Evolutionary conservation across 1,140 invertebrate species (phyloP).

Genomic region (Panagrolaimus sp.): DNA sequence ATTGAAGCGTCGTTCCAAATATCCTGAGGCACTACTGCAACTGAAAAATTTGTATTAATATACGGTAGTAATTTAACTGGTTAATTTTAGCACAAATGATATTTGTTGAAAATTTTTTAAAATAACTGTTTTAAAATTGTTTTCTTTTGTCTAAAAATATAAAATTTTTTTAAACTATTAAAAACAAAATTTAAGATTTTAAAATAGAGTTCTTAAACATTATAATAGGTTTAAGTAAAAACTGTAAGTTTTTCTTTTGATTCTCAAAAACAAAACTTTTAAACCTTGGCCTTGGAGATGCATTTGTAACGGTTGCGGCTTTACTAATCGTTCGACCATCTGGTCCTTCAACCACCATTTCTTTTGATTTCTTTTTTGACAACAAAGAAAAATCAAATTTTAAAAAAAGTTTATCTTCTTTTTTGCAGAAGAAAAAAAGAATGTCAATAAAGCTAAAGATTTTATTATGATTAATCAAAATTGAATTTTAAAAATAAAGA

Average conservation of each 20-base stretch:
- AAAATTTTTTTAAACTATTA: no score
- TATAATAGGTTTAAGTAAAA: no score
- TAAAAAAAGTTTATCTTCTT: background rate
- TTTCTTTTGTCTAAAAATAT: no score
- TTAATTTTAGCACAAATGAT: no score
- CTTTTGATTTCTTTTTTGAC: background rate
- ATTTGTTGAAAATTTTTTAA: no score
- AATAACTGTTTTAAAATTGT: no score
- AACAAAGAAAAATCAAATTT: background rate
- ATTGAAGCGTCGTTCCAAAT: slow-evolving; percentile 26
- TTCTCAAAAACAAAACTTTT: background rate
- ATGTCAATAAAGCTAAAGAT: no score
- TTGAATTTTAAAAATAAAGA: background rate
- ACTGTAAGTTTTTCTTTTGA: background rate
- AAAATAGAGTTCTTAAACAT: no score
- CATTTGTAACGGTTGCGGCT: slow-evolving; percentile 17
- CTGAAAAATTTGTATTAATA: slow-evolving; percentile 7
- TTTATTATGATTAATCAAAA: background rate
- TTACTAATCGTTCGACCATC: slow-evolving; percentile 17
- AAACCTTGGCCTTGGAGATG: slow-evolving; percentile 22
- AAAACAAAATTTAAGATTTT: no score
- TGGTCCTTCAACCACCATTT: slow-evolving; percentile 13
- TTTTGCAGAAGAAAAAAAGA: background rate
- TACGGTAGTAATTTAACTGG: background rate
- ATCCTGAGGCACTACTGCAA: slow-evolving; percentile 11